phyloP scores from a whole-genome alignment of 2,113 vertebrate genomes.

The Psephotus haematonotus region DNA sequence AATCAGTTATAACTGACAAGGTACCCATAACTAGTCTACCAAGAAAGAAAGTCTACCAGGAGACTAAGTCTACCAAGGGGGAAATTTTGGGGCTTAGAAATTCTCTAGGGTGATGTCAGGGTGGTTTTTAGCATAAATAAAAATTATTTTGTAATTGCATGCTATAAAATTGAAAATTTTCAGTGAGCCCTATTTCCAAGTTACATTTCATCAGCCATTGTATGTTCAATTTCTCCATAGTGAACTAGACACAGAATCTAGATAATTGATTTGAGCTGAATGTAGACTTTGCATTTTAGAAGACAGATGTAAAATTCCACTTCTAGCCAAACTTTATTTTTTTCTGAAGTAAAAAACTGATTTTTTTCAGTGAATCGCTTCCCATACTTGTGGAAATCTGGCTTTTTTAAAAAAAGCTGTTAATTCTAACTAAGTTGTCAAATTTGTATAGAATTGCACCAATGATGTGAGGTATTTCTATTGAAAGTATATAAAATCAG shows the following conservation, averaged over 20 bases:
- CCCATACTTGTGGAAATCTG: background rate
- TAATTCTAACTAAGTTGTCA: background rate
- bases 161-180: constrained; percentile 1
- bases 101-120: background rate
- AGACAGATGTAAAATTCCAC: background rate
- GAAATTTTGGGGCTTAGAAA: background rate
- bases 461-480: background rate
- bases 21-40: background rate
- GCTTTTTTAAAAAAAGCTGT: background rate
- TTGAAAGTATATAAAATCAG: background rate
- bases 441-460: background rate
- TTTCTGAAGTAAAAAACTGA: background rate
- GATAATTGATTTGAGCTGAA: background rate
- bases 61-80: background rate
- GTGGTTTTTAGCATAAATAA: background rate
- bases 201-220: background rate
- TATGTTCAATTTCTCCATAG: background rate
- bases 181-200: background rate
- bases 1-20: background rate
- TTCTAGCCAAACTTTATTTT: background rate
- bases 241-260: background rate
- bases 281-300: fast-evolving
- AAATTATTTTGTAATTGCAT: background rate
- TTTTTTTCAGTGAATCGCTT: background rate
- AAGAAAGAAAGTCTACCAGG: background rate